Conservation (phyloP, 2,888 invertebrate species). For the Himalopsyche japonica region DNA sequence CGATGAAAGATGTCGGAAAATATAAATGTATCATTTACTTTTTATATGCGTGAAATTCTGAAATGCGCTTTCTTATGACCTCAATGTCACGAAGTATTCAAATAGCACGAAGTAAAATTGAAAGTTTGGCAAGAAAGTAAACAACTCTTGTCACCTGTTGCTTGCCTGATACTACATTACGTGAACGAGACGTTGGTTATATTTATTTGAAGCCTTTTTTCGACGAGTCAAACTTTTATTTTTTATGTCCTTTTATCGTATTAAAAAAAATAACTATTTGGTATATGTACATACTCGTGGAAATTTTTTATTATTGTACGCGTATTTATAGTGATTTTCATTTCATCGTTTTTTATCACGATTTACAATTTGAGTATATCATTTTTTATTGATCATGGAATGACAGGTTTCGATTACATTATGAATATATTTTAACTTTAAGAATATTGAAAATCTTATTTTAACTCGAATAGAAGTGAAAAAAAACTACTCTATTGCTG, state of each 20-base stretch:
- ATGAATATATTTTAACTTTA: too few relatives aligned
- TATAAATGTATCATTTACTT: background rate
- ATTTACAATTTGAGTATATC: too few relatives aligned
- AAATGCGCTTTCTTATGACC: background rate
- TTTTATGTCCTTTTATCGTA: background rate
- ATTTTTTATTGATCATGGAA: too few relatives aligned
- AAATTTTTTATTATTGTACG: background rate
- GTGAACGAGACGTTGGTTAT: background rate
- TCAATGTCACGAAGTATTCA: constrained; percentile 29
- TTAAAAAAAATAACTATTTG: too few relatives aligned
- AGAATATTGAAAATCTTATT: too few relatives aligned
- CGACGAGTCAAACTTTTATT: background rate
- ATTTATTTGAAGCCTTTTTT: background rate
- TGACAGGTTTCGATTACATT: too few relatives aligned
- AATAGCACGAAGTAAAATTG: constrained; percentile 40
- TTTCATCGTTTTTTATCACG: too few relatives aligned
- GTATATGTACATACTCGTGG: too few relatives aligned
- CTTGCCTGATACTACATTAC: constrained; percentile 14
- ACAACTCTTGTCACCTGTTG: constrained; percentile 37
- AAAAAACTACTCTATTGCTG: too few relatives aligned
- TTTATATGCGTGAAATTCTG: background rate
- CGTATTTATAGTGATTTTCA: background rate
- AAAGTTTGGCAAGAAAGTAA: constrained; percentile 38
- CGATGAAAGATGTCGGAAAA: background rate
- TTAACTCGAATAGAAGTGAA: too few relatives aligned